Base-by-base conservation (phyloP, 2,888 invertebrate species). In the Tanypteryx hageni region DNA sequence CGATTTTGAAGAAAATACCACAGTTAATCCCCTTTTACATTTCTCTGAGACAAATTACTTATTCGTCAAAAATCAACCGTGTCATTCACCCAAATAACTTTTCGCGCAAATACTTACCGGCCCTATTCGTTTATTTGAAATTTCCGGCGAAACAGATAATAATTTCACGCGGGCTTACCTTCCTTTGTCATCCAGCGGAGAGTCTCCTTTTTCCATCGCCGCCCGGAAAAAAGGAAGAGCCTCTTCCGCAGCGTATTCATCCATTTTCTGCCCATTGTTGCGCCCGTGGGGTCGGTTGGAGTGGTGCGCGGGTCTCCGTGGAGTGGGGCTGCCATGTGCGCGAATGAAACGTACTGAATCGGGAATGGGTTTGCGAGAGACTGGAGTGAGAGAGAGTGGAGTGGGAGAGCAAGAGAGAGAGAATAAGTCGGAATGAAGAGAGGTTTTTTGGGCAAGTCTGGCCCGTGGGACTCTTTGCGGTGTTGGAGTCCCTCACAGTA, bases 101-200 rank as follows among this genome's bases (percentile, higher is more conserved):
- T 76, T 27, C 76, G 22, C 76, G 76, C 9, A 76, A 22, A 76
- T 27, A 76, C 27, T 76, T 22, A 13, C 22, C 76, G 22, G 76
- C 22, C 27, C 76, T 22, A 76, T 76, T 76, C 76, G 76, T 76
- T 76, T 27, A 76, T 76, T 76, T 76, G 83, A 57, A 44, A 83
- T 83, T 83, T 83, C 83, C 83, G 18, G 83, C 56, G 44, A 44
- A 57, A 56, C 83, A 57, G 83, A 68, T 68, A 18, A 89, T 64
- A 89, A 89, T 89, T 89, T 89, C 89, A 89, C 89, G 64, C 89
- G 64, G 61, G 27, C 31, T 61, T 18, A 59, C 18, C 68, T n/a
- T 64, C 89, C 31, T 68, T 89, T 89, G 89, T 89, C 89, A 76
- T 76, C 76, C 76, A 27, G n/a, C 68, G 68, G n/a, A 68, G 68